Evolutionary conservation across 2,888 invertebrate species (phyloP), one percentile per base, ranked within the genome.

Genomic region (Andrena marginata): DNA sequence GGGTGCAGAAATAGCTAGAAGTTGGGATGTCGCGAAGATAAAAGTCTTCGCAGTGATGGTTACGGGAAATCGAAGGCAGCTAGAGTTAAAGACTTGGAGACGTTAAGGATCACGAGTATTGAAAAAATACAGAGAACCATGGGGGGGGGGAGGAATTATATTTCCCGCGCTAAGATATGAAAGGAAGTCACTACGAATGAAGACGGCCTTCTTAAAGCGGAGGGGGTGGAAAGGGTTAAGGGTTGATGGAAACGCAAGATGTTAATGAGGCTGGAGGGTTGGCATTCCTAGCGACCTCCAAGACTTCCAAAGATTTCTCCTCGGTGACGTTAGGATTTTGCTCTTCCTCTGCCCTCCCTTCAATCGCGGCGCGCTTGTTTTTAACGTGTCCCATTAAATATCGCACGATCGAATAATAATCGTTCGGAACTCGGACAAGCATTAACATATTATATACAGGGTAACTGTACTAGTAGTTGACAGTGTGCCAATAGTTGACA

Each of bases 251-350:
- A 92, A 90, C 91, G 92, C 91, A 92, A 93, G 94, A 94, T 93
- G 94, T 94, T 94, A 94, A 94, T 94, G 94, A 94, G 94, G 92
- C 91, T 90, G 92, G 90, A 94, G 93, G 93, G 91, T 94, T 94
- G 89, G 93, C 92, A 94, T 94, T 94, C 94, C 91, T 93, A 82
- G 91, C 91, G 91, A 92, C 90, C 91, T 90, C 89, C 90, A 91
- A 93, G 92, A 93, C 93, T 91, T 90, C 90, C 92, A 91, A 93
- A 92, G 93, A 93, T 93, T 93, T 92, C 92, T 91, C 90, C 90
- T 88, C 73, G 87, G 89, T 91, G 89, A 92, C 89, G 90, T 91
- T 90, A 89, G 74, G 85, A 87, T 87, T 86, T 85, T 85, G 51
- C 77, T 82, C 84, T 71, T 80, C 76, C 84, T 63, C 80, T 78